phyloP scores from a whole-genome alignment of 2,113 vertebrate genomes.

The Gallinago undulata region DNA sequence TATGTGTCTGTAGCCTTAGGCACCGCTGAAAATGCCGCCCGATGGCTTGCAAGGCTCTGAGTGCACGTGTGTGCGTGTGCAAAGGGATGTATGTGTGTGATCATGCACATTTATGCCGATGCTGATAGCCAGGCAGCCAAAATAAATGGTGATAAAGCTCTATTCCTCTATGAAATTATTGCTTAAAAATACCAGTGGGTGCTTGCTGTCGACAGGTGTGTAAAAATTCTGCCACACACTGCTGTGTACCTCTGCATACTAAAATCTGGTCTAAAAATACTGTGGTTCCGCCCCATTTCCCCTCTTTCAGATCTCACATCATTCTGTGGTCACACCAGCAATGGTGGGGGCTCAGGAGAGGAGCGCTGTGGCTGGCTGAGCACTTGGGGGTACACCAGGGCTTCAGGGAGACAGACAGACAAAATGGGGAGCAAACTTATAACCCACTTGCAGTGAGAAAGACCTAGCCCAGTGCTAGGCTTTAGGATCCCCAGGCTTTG shows the following conservation, averaged over 20 bases:
- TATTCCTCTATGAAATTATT: not conserved
- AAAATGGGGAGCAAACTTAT: not conserved
- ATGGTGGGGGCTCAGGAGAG: not conserved
- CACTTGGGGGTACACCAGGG: rapidly evolving
- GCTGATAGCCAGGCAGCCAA: rapidly evolving
- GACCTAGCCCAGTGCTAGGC: not conserved
- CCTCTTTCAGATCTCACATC: rapidly evolving
- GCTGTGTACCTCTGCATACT: not conserved
- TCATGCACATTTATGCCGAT: rapidly evolving
- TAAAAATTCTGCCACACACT: not conserved
- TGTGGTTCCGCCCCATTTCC: not conserved
- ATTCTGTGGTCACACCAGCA: not conserved
- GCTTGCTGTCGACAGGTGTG: not conserved
- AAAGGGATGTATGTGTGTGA: rapidly evolving
- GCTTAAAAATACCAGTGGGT: not conserved
- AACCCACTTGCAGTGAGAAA: not conserved
- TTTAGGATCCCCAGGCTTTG: not conserved
- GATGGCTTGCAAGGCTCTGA: not conserved
- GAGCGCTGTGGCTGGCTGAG: not conserved
- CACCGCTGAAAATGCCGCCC: not conserved
- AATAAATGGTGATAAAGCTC: not conserved
- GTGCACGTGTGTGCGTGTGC: not conserved
- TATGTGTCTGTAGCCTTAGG: not conserved
- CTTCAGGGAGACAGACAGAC: not conserved
- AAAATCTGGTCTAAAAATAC: not conserved